Base-by-base conservation (phyloP, 2,797 vertebrate genomes). In the Poeciliopsis infans region DNA sequence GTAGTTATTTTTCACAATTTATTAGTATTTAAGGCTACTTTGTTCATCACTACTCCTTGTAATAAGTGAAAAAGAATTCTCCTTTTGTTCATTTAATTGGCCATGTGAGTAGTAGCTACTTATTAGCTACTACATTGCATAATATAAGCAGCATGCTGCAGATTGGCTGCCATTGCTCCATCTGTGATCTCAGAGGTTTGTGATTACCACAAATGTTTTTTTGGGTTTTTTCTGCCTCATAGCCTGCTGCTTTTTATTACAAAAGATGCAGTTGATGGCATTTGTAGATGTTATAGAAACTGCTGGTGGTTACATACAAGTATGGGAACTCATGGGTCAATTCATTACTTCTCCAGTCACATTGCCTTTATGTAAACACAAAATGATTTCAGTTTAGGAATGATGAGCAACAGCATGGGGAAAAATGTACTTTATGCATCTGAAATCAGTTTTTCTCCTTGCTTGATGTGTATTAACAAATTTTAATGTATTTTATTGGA, bases 181-280 rank as follows among this genome's bases (percentile, higher is more conserved):
- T 84, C 87, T 92, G 90, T 64, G 82, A 75, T 88, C 85, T 85
- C 89, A 90, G 84, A 86, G 82, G 85, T 87, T 76, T 90, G 82
- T 74, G 82, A 90, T 88, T 86, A 87, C 79, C 85, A 78, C 81
- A 53, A 86, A 86, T 84, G 79, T 83, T 86, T 86, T 59, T 77
- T 18, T 45, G 11, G 8, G 5, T 83, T 86, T 86, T 57, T 79
- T 10, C 66, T 33, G 57, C 70, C 71, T 80, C 57, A 72, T 73
- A 33, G 68, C 74, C 80, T 69, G 45, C 77, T 71, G 83, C 46
- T 81, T 83, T 83, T 76, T 64, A 31, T 77, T 61, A 77, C 16
- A 7, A 82, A 78, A 68, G 4, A 78, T 77, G 51, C 39, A 46
- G 16, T 51, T 59, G 5, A 43, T 18, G 47, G 47, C 51, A 45